These are phyloP conservation scores for Drosophila kanapiae DNA, from an alignment of 1,140 invertebrate species.

Conservation along the genomic window DNA sequence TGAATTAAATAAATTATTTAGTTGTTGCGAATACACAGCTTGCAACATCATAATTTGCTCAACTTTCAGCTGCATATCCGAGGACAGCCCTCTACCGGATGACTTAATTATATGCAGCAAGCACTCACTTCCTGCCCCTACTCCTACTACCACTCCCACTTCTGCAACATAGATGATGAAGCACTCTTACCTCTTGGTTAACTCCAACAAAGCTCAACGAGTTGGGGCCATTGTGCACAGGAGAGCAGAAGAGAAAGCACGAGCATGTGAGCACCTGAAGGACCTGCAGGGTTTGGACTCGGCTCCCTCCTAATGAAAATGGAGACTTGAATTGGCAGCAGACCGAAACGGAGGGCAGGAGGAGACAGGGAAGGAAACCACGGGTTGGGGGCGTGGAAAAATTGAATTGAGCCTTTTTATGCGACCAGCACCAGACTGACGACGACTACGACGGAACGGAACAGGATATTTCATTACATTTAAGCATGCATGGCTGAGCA, in stretches of 20 bases:
- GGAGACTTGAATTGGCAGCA: constrained; percentile 74
- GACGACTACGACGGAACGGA: constrained; percentile 37
- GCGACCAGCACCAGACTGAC: constrained; percentile 50
- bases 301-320: constrained; percentile 53
- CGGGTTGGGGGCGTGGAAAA: constrained; percentile 35
- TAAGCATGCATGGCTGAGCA: constrained; percentile 74
- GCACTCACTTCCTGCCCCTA: constrained; percentile 36
- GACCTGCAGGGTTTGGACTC: constrained; percentile 53
- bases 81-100: constrained; percentile 33
- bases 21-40: neutral
- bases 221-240: constrained; percentile 58
- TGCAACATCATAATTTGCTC: constrained; percentile 39
- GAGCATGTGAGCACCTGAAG: constrained; percentile 45
- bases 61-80: constrained; percentile 30
- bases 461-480: constrained; percentile 84
- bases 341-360: constrained; percentile 50
- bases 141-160: constrained; percentile 6
- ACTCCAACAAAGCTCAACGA: constrained; percentile 58
- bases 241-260: constrained; percentile 14
- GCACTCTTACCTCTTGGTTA: constrained; percentile 33
- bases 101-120: constrained; percentile 69
- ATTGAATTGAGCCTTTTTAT: constrained; percentile 83
- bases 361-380: constrained; percentile 4
- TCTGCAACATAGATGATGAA: constrained; percentile 14
- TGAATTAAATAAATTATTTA: constrained; percentile 41